Evolutionary conservation across 2,797 vertebrate species (phyloP), one percentile per base, ranked within the genome.

Genomic region (Cirrhinus molitorella): DNA sequence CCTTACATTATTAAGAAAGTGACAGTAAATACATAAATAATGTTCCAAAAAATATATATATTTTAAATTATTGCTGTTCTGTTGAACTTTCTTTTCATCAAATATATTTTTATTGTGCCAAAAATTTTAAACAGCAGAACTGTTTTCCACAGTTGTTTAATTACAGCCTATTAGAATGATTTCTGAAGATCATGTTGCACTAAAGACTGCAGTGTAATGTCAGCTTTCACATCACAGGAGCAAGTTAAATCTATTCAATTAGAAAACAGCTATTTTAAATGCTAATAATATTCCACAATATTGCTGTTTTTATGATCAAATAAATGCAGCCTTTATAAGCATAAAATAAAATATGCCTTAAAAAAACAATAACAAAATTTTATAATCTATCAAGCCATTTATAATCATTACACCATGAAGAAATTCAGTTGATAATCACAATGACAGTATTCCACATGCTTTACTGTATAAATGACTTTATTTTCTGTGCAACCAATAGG

Each of bases 401-500:
- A 49, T 71, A 49, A 28, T 28, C 7, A 25, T 45, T 10, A 71
- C 17, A 49, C 9, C 14, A 28, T 71, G 23, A 28, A 49, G 23
- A 49, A 28, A 71, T 19, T 47, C 1, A 9, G 25, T 11, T 28
- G 14, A 47, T 11, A 28, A 21, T 37, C 21, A 19, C 37, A 66
- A 21, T 28, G 4, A 31, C 4, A 12, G 16, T 12, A 72, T 12
- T 40, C 21, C 16, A 40, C 6, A 55, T 5, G 34, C 61, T 65
- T 31, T 76, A 43, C 25, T 59, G 17, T 23, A 23, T 47, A 78
- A 63, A 78, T 78, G 0, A 65, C 25, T 49, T 78, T 34, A 53
- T 55, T 67, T 67, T 11, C 61, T 55, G 11, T 70, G 78, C 9
- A 70, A 23, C 71, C 76, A 14, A 81, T 61, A 89, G 88, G 80